A percentile compares a stretch with the other conserved stretches of the same genome.
Evolutionary conservation across 2,888 invertebrate species (phyloP).

Genomic region (Chrysolina americana): DNA sequence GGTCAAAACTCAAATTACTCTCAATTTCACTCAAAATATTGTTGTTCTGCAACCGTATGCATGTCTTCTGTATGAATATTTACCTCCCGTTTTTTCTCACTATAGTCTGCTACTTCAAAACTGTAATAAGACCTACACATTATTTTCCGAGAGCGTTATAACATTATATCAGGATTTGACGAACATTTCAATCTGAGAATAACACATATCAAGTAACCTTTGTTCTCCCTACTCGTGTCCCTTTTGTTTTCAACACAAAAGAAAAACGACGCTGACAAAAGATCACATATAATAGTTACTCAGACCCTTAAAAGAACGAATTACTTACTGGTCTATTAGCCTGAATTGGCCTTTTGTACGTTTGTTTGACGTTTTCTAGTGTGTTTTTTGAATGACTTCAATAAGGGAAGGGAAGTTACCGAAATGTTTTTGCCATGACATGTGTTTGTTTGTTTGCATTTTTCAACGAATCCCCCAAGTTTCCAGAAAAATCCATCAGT

Average conservation of each 20-base stretch:
- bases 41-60: neutral
- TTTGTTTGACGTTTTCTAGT: conserved; percentile 10
- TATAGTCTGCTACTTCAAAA: neutral
- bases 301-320: conserved; percentile 32
- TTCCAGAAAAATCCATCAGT: no score
- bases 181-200: conserved; percentile 50
- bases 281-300: conserved; percentile 40
- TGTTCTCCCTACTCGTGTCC: conserved; percentile 36
- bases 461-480: no score
- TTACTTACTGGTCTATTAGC: conserved; percentile 41
- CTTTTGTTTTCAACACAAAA: conserved; percentile 44
- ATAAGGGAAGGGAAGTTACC: no score
- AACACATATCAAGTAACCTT: conserved; percentile 48
- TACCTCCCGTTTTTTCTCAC: neutral
- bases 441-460: no score
- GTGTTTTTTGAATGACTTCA: neutral
- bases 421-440: no score
- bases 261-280: conserved; percentile 36
- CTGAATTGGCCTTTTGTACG: conserved; percentile 39
- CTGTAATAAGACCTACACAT: neutral
- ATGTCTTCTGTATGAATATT: neutral
- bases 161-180: conserved; percentile 31
- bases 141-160: conserved; percentile 22
- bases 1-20: no score
- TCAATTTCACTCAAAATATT: no score